Evolutionary conservation across 2,113 vertebrate species (phyloP).

Genomic region (Empidonax alnorum): DNA sequence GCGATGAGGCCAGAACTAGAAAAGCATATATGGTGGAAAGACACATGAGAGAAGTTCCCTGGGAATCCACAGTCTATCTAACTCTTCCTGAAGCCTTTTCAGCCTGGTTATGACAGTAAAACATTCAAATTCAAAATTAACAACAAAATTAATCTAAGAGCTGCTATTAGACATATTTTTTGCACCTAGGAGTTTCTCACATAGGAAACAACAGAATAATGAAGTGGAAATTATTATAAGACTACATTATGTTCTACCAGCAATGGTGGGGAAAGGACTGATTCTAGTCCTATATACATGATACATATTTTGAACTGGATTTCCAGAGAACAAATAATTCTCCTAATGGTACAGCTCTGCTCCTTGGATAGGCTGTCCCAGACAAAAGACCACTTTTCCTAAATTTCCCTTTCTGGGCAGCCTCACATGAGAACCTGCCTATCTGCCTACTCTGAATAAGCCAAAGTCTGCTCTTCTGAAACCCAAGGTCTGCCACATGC

Average conservation of each 20-base stretch:
- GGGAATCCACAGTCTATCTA: background rate
- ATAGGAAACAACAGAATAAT: background rate
- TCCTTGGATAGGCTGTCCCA: background rate
- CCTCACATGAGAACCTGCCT: background rate
- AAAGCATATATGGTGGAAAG: background rate
- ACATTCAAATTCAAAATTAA: background rate
- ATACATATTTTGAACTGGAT: background rate
- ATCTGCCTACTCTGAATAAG: background rate
- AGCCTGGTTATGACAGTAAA: background rate
- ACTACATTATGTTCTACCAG: background rate
- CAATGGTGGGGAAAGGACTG: accelerated
- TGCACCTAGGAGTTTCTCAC: background rate
- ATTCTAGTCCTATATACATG: background rate
- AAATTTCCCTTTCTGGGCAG: background rate
- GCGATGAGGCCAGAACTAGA: background rate
- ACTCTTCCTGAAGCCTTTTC: background rate
- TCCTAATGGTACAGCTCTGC: background rate
- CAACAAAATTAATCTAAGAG: background rate
- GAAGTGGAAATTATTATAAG: background rate
- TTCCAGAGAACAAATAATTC: background rate
- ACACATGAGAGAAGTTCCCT: background rate
- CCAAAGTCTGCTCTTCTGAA: background rate
- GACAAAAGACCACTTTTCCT: background rate
- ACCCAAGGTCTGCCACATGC: background rate
- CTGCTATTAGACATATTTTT: background rate